Percentiles rank a stretch among this genome's conserved stretches.
Evolutionary conservation across 1,140 invertebrate species (phyloP).

Genomic region (Asbolus verrucosus): DNA sequence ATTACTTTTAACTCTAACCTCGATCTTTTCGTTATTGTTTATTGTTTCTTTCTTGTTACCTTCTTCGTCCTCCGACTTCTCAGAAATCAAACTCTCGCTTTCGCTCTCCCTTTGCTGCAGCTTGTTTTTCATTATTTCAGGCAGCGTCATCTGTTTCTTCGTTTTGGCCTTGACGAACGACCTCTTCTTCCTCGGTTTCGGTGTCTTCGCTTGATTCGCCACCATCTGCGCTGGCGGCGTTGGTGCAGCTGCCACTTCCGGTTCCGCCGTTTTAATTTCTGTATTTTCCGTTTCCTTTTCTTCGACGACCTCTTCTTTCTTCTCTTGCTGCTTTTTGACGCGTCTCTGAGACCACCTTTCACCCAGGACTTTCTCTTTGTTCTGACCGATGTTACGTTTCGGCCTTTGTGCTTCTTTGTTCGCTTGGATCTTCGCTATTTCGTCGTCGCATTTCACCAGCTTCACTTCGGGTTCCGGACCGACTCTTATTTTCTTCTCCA

Average conservation of each 20-base stretch:
- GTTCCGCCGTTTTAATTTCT: slow-evolving; percentile 43
- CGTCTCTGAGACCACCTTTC: slow-evolving; percentile 65
- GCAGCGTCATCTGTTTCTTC: slow-evolving; percentile 58
- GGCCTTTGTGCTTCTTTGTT: slow-evolving; percentile 14
- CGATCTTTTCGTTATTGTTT: slow-evolving; percentile 60
- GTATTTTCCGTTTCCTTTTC: slow-evolving; percentile 49
- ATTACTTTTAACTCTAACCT: slow-evolving; percentile 67
- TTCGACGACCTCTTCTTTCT: slow-evolving; percentile 53
- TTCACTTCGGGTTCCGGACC: slow-evolving; percentile 13
- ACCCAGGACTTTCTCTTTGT: slow-evolving; percentile 60
- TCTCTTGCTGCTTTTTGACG: slow-evolving; percentile 63
- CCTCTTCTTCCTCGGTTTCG: slow-evolving; percentile 61
- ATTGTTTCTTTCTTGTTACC: slow-evolving; percentile 62
- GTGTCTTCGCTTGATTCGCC: slow-evolving; percentile 57
- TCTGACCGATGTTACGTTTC: slow-evolving; percentile 40
- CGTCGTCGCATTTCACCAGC: slow-evolving; percentile 23
- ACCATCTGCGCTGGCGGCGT: slow-evolving; percentile 51
- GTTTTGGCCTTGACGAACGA: slow-evolving; percentile 62
- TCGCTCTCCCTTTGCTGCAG: slow-evolving; percentile 49
- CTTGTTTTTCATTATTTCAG: slow-evolving; percentile 58
- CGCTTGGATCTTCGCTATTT: not conserved
- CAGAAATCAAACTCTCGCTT: slow-evolving; percentile 59
- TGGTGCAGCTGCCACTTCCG: slow-evolving; percentile 13
- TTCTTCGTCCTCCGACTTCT: slow-evolving; percentile 61
- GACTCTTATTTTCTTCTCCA: slow-evolving; percentile 54